Evolutionary conservation across 2,888 invertebrate species (phyloP).

Genomic region (Cerastoderma edule): DNA sequence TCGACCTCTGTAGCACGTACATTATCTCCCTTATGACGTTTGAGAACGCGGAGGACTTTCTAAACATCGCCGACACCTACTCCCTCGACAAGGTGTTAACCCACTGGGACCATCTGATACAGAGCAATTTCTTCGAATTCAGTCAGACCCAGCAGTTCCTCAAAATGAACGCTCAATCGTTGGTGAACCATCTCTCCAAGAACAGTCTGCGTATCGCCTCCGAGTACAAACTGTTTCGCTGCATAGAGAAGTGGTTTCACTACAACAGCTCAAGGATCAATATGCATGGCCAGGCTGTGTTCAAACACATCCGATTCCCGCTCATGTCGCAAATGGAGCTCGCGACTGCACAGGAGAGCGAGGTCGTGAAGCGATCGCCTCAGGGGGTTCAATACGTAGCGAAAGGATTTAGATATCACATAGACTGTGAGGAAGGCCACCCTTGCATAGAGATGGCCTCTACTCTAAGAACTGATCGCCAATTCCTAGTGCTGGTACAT

Average conservation of each 20-base stretch:
- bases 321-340: conserved; percentile 80
- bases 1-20: conserved; percentile 82
- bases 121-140: conserved; percentile 80
- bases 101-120: conserved; percentile 80
- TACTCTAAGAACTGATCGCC: conserved; percentile 67
- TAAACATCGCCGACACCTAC: conserved; percentile 81
- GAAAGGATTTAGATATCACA: conserved; percentile 76
- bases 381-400: conserved; percentile 70
- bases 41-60: conserved; percentile 81
- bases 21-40: conserved; percentile 81
- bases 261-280: conserved; percentile 69
- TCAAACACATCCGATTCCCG: conserved; percentile 79
- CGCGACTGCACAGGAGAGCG: conserved; percentile 71
- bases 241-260: conserved; percentile 78
- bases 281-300: conserved; percentile 66
- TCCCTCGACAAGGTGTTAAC: conserved; percentile 77
- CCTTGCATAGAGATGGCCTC: conserved; percentile 74
- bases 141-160: conserved; percentile 77
- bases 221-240: conserved; percentile 77
- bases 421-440: conserved; percentile 77
- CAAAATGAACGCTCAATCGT: conserved; percentile 72
- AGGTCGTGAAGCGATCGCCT: conserved; percentile 72
- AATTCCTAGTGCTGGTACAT: conserved; percentile 77
- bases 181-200: conserved; percentile 75
- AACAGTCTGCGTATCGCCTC: conserved; percentile 74